phyloP scores from a whole-genome alignment of 2,113 vertebrate species.

The Dermatemys mawii region DNA sequence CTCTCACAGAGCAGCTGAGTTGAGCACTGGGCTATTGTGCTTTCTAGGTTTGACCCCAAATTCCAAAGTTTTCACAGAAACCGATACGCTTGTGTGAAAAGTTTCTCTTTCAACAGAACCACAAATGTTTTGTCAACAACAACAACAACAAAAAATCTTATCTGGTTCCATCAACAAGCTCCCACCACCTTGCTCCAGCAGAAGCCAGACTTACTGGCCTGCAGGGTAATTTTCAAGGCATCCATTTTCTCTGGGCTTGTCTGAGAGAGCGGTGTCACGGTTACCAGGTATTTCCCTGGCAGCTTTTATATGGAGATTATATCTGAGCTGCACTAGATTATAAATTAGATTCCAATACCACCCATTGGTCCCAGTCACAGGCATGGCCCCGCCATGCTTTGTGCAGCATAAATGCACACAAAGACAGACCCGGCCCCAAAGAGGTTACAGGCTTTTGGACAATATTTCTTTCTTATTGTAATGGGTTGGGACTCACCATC shows the following conservation, averaged over 20 bases:
- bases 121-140: background rate
- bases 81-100: too few species aligned
- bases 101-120: too few species aligned
- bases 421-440: background rate
- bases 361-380: too few species aligned
- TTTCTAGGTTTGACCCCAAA: background rate
- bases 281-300: background rate
- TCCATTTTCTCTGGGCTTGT: background rate
- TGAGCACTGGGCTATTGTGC: background rate
- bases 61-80: background rate
- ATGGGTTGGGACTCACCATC: too few species aligned
- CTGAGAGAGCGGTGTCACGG: background rate
- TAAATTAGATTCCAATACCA: background rate
- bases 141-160: background rate
- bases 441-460: background rate
- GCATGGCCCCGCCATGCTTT: too few species aligned
- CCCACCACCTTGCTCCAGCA: background rate
- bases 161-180: background rate
- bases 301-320: background rate
- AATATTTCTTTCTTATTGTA: background rate
- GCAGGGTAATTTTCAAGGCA: background rate
- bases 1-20: background rate
- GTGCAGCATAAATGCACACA: background rate
- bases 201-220: background rate
- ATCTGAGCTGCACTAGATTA: background rate